phyloP scores from a whole-genome alignment of 2,113 vertebrate species.

The Aspidoscelis tigris region DNA sequence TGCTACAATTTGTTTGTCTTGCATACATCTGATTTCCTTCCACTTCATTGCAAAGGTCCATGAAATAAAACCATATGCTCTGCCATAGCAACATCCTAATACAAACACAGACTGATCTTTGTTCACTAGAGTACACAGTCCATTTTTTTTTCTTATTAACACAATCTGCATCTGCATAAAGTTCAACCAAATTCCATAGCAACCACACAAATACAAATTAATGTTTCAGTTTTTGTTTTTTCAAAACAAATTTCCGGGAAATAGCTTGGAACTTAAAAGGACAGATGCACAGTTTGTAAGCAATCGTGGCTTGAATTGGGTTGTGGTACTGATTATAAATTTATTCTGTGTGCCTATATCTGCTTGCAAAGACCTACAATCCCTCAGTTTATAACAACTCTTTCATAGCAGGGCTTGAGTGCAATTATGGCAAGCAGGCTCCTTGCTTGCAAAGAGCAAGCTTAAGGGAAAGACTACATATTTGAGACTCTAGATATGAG shows the following conservation, averaged over 20 bases:
- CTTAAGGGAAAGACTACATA: background rate
- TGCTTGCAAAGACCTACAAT: background rate
- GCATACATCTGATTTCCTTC: conserved; percentile 63
- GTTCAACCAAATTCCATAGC: conserved; percentile 73
- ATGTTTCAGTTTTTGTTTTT: background rate
- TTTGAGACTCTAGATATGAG: background rate
- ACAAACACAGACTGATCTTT: conserved; percentile 77
- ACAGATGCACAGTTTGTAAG: conserved; percentile 62
- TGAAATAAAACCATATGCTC: conserved; percentile 80
- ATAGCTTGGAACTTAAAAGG: conserved; percentile 58
- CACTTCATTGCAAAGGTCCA: conserved; percentile 66
- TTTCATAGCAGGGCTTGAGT: too few relatives aligned
- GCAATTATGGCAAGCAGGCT: background rate
- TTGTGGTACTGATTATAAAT: conserved; percentile 32
- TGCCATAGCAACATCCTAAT: conserved; percentile 77
- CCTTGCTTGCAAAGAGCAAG: background rate
- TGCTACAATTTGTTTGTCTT: conserved; percentile 63
- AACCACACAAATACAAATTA: conserved; percentile 73
- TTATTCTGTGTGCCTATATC: conserved; percentile 24
- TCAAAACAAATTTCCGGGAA: conserved; percentile 52
- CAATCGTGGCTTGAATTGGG: conserved; percentile 40
- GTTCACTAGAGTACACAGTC: conserved; percentile 66
- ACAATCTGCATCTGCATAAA: conserved; percentile 73
- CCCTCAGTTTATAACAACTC: conserved; percentile 36
- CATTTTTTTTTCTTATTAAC: conserved; percentile 60